Percentiles rank a stretch among this genome's conserved stretches.
Conservation (phyloP, 1,140 invertebrate species). For the Frieseomelitta varia region DNA sequence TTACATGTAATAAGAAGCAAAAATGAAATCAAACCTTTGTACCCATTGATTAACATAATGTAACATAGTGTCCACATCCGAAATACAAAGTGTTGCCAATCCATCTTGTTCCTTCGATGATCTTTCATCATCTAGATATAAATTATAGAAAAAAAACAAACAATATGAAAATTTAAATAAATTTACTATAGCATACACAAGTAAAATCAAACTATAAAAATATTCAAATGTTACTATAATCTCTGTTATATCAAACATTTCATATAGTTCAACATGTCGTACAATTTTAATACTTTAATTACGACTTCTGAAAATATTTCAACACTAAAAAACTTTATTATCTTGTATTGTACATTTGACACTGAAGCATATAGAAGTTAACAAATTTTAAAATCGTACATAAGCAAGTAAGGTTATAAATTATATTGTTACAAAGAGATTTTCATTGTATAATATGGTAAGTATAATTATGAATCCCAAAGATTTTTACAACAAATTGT, state of each 20-base stretch:
- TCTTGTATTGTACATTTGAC: background rate
- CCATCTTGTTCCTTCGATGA: constrained; percentile 78
- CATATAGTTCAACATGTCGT: constrained; percentile 8
- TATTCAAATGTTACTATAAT: background rate
- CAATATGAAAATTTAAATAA: background rate
- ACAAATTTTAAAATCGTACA: constrained; percentile 6
- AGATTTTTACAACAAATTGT: background rate
- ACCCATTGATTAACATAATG: constrained; percentile 81
- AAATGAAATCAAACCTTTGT: constrained; percentile 73
- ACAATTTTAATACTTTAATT: constrained; percentile 41
- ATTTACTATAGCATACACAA: background rate
- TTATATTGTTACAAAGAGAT: background rate
- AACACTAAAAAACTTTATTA: too few relatives aligned
- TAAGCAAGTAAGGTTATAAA: constrained; percentile 33
- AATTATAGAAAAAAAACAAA: constrained; percentile 19
- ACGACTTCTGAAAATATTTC: constrained; percentile 19
- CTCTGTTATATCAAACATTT: background rate
- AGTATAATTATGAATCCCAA: background rate
- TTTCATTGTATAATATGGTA: background rate
- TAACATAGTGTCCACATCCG: constrained; percentile 78
- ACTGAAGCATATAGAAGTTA: background rate
- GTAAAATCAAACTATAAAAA: background rate
- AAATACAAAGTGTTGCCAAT: constrained; percentile 70
- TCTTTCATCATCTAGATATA: constrained; percentile 77
- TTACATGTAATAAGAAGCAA: background rate